Base-by-base conservation (phyloP, 2,888 invertebrate genomes). In the Acleris literana region DNA sequence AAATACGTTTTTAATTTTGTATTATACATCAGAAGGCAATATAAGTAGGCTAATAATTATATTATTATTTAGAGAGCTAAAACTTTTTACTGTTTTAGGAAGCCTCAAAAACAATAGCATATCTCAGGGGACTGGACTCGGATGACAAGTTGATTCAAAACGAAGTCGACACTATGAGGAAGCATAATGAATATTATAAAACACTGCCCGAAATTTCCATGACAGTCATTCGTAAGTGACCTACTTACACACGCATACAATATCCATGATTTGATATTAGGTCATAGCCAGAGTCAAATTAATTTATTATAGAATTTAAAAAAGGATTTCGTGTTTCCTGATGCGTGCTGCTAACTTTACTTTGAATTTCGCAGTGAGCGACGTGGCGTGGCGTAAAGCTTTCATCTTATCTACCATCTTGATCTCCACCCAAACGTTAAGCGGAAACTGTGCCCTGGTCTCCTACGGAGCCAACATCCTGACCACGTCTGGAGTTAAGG, bases 381-480 rank as follows among this genome's bases (percentile, higher is more conserved):
- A 65, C 17, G 48, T 49, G 16, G 49, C 60, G 2, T 65, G 64
- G 64, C 64, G 64, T 6, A 65, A 65, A 43, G 60, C 55, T 5
- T 60, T 59, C 44, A 4, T 65, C 6, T 46, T 65, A 9, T 17
- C 43, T 1, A 9, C 49, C n/a, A 25, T 60, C 43, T 7, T 65
- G 20, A 49, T 49, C 25, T 69, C 79, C 0, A 70, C 82, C 0
- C 76, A 79, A 17, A 74, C 81, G 0, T 68, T 74, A 16, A 89
- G 83, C 60, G 90, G 90, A 0, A 81, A 80, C 63, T 82, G 80
- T 39, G 80, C 81, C 0, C 82, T 87, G 33, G 61, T 84, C 59
- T 85, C 84, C 0, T 87, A 83, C 68, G 87, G 87, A 0, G 77
- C 82, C 43, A 72, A 79, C 48, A 82, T 88, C 16, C 72, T 90